Evolutionary conservation across 2,888 invertebrate genomes (phyloP).

Genomic region (Oxystoma pomonae): DNA sequence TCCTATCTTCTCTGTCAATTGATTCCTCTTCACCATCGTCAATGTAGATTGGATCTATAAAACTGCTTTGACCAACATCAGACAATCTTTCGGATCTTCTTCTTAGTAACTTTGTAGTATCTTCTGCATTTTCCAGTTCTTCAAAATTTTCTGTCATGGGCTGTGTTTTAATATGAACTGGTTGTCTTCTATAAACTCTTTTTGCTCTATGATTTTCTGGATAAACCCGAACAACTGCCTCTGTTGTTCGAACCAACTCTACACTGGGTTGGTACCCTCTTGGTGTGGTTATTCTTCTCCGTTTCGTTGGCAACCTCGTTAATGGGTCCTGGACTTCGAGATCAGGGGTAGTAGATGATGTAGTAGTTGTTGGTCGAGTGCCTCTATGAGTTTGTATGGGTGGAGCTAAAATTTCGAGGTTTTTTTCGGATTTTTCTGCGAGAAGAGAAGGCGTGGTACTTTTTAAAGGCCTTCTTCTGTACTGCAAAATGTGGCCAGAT

Average conservation of each 20-base stretch:
- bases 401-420: constrained; percentile 8
- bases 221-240: constrained; percentile 13
- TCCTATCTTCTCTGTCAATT: background rate
- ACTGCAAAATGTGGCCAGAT: background rate
- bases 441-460: constrained; percentile 11
- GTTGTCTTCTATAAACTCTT: constrained; percentile 36
- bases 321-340: constrained; percentile 3
- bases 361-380: constrained; percentile 20
- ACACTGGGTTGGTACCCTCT: background rate
- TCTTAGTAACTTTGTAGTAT: constrained; percentile 3
- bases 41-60: background rate
- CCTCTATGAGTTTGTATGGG: constrained; percentile 9
- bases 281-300: background rate
- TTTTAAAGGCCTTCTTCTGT: background rate
- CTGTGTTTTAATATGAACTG: constrained; percentile 30
- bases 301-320: constrained; percentile 11
- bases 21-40: background rate
- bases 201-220: constrained; percentile 25
- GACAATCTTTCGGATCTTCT: constrained; percentile 4
- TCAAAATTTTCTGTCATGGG: constrained; percentile 24
- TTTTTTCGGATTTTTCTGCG: background rate
- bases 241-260: background rate
- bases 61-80: background rate
- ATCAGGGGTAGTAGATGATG: constrained; percentile 16
- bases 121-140: constrained; percentile 2